phyloP scores from a whole-genome alignment of 2,888 invertebrate genomes.

The Aphodius granarius region DNA sequence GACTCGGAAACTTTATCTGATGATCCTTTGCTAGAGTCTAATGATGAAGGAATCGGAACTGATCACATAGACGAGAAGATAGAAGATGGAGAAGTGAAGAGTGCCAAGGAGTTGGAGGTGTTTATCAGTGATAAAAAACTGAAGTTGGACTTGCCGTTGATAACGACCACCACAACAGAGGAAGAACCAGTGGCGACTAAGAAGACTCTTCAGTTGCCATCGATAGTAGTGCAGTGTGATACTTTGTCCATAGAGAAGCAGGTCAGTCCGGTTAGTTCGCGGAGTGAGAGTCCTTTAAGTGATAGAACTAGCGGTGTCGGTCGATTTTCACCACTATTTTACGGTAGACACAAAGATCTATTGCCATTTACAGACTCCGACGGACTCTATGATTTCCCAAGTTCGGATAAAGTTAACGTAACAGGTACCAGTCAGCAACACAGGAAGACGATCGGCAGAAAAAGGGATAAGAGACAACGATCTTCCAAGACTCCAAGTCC shows the following conservation, averaged over 20 bases:
- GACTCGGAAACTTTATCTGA: conserved; percentile 77
- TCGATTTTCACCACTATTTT: conserved; percentile 72
- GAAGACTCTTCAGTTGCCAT: conserved; percentile 61
- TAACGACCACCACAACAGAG: conserved; percentile 55
- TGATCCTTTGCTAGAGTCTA: conserved; percentile 70
- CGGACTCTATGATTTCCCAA: conserved; percentile 78
- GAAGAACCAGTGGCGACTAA: conserved; percentile 58
- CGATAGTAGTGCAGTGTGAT: conserved; percentile 62
- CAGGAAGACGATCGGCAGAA: conserved; percentile 65
- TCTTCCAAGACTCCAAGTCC: conserved; percentile 58
- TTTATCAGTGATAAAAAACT: conserved; percentile 52
- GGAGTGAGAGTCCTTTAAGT: conserved; percentile 78
- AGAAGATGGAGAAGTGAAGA: conserved; percentile 68
- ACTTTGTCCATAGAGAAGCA: conserved; percentile 57
- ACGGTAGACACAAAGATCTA: conserved; percentile 64
- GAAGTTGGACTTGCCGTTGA: conserved; percentile 56
- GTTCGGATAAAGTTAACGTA: conserved; percentile 65
- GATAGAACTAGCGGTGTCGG: conserved; percentile 68
- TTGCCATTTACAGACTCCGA: conserved; percentile 79
- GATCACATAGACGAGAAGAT: conserved; percentile 71
- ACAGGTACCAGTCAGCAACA: conserved; percentile 57
- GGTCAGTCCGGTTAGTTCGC: conserved; percentile 74
- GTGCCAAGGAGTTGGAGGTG: conserved; percentile 65
- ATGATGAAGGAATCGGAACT: conserved; percentile 78
- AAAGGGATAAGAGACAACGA: conserved; percentile 64